phyloP scores from a whole-genome alignment of 2,888 invertebrate genomes.

The Meloe dianella region DNA sequence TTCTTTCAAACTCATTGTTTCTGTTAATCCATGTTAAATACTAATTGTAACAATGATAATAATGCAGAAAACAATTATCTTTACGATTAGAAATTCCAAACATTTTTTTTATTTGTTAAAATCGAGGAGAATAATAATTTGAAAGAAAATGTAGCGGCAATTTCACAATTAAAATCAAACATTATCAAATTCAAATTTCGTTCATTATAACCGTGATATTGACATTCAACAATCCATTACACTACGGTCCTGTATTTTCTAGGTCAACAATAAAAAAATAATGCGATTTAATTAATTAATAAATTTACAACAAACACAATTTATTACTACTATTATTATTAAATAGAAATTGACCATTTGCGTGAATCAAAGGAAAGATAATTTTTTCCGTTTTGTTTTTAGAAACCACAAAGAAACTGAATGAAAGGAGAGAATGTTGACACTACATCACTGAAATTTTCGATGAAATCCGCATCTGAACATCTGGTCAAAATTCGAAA shows the following conservation, averaged over 20 bases:
- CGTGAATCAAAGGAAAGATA: not conserved
- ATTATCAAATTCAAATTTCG: not conserved
- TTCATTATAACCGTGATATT: slow-evolving; percentile 21
- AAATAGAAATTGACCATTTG: not conserved
- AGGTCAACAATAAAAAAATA: slow-evolving; percentile 30
- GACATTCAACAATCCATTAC: slow-evolving; percentile 27
- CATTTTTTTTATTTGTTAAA: no score
- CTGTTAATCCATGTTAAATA: not conserved
- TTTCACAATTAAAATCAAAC: not conserved
- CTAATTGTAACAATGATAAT: not conserved
- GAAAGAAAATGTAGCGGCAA: not conserved
- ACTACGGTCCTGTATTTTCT: slow-evolving; percentile 25
- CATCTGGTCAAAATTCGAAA: not conserved
- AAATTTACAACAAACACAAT: not conserved
- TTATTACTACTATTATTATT: not conserved
- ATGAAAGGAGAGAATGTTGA: not conserved
- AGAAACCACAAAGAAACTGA: not conserved
- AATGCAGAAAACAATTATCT: not conserved
- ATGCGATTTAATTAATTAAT: slow-evolving; percentile 8
- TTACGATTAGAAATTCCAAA: not conserved
- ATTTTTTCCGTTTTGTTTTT: not conserved
- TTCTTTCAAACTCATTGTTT: not conserved
- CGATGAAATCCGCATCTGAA: no score
- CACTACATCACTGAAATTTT: not conserved
- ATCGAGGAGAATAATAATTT: not conserved